Evolutionary conservation across 2,113 vertebrate genomes (phyloP).

Genomic region (Hucho hucho): DNA sequence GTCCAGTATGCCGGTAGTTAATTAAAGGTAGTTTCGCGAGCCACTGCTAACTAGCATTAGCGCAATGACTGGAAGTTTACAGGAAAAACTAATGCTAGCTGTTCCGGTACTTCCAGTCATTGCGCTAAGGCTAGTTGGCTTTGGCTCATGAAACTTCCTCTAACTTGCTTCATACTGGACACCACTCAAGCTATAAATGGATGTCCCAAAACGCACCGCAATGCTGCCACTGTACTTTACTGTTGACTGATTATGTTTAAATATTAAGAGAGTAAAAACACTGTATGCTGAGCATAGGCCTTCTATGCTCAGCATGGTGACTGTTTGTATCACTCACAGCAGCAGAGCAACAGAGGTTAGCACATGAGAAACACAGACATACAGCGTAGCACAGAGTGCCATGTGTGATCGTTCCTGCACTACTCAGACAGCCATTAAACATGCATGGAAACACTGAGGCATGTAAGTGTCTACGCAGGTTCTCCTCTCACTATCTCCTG

Average conservation of each 20-base stretch:
- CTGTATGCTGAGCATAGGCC: too few relatives aligned
- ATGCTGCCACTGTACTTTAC: neutral
- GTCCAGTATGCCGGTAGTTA: too few relatives aligned
- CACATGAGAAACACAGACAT: constrained; percentile 35
- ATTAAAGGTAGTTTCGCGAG: too few relatives aligned
- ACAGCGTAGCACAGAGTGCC: constrained; percentile 24
- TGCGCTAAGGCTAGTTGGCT: too few relatives aligned
- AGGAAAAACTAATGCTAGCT: too few relatives aligned
- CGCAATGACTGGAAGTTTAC: too few relatives aligned
- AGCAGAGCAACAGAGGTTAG: constrained; percentile 15
- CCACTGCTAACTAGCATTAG: too few relatives aligned
- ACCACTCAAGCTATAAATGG: neutral
- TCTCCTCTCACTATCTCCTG: constrained; percentile 16
- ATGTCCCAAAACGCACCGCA: neutral
- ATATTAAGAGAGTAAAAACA: constrained; percentile 49
- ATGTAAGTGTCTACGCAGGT: neutral
- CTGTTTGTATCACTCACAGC: constrained; percentile 29
- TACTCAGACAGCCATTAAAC: constrained; percentile 41
- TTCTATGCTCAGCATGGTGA: constrained; percentile 5
- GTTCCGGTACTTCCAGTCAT: too few relatives aligned
- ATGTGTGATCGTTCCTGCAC: constrained; percentile 21
- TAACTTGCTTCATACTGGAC: too few relatives aligned
- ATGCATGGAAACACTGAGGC: constrained; percentile 39
- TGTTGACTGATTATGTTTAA: constrained; percentile 33
- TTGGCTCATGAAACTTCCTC: too few relatives aligned